Evolutionary conservation across 2,113 vertebrate genomes (phyloP), one percentile per base, ranked within the genome.

Genomic region (Channa maculata): DNA sequence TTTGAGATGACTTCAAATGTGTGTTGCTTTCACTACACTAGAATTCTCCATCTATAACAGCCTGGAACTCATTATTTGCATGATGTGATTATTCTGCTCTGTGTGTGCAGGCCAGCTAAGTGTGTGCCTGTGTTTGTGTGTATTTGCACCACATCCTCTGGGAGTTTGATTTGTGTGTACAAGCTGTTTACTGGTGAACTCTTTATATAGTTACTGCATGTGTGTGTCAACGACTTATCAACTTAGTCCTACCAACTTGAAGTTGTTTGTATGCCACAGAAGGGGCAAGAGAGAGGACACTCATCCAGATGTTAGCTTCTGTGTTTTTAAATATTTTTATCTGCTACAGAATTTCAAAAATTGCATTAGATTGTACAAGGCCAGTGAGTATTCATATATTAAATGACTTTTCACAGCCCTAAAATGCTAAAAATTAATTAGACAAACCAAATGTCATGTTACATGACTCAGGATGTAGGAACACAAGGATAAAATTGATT

Each of bases 181-280:
- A 79, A 43, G 61, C 72, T 75, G 67, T 90, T 89, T 76, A 66
- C 62, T 63, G 60, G 34, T 62, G 1, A 64, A 24, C 24, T 83
- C 68, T 71, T 63, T 65, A 66, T 68, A 74, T 71, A 75, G 60
- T 59, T 5, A 15, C 36, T 45, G 73, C 48, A 13, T 75, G 74
- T 75, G 66, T 1, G 2, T 75, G 68, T 88, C 86, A 87, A 53
- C 52, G 63, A 52, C 57, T 68, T 9, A 3, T 72, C 66, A 71
- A 43, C 64, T 43, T 58, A 5, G 58, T 74, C 48, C 34, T 64
- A 34, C 43, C 71, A 79, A 70, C 68, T 75, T 84, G 33, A 36
- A 69, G 73, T 53, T 82, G 80, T 88, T 79, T 80, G 77, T 61
- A 1, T 86, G 66, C 61, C 80, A 84, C 79, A 6, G 55, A 8